These are phyloP conservation scores for Pterophyllum scalare DNA, from an alignment of 2,113 vertebrate species.

Conservation along the genomic window DNA sequence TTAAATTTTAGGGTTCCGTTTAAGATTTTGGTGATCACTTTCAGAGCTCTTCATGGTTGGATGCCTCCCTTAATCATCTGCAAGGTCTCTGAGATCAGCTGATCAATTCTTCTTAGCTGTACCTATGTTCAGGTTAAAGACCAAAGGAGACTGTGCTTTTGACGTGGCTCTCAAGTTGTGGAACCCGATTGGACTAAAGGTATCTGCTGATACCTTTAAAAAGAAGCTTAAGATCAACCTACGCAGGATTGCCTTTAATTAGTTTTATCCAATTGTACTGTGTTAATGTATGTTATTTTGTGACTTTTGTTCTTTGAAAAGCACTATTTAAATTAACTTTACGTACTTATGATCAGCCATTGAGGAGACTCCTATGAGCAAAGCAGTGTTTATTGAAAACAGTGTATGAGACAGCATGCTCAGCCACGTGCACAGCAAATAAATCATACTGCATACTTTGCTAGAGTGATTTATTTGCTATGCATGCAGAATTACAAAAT, in stretches of 20 bases:
- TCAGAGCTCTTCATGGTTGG: too few relatives aligned
- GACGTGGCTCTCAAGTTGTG: not conserved
- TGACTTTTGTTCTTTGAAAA: not conserved
- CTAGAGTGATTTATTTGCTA: not conserved
- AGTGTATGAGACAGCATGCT: not conserved
- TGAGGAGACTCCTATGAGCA: not conserved
- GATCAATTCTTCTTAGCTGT: not conserved
- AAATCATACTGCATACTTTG: not conserved
- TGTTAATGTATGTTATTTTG: fast-evolving
- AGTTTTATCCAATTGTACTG: fast-evolving
- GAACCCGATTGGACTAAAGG: not conserved
- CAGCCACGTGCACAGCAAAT: not conserved
- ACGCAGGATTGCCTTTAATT: not conserved
- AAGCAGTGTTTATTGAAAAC: conserved; percentile 38
- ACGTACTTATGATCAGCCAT: not conserved
- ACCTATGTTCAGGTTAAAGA: not conserved
- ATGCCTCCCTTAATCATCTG: not conserved
- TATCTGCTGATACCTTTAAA: too few relatives aligned
- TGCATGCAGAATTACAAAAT: not conserved
- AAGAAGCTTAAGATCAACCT: not conserved
- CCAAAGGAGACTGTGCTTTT: not conserved
- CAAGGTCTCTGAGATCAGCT: not conserved
- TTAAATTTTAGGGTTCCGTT: too few relatives aligned
- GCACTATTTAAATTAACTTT: not conserved
- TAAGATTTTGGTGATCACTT: too few relatives aligned